Conservation (phyloP, 2,797 vertebrate genomes). For the Tenualosa thibaudeaui region DNA sequence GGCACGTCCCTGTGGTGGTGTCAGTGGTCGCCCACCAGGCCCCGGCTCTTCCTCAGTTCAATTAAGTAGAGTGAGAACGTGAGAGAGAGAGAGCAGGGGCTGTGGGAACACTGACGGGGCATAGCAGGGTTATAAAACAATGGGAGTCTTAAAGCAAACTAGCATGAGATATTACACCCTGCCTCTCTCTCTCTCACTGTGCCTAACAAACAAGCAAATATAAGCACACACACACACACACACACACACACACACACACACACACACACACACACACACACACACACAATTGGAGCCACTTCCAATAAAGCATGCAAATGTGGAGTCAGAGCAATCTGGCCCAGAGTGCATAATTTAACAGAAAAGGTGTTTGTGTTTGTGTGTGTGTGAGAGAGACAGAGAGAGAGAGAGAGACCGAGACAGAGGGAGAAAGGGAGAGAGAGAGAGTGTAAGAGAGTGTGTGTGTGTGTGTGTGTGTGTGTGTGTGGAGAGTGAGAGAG, state of each 20-base stretch:
- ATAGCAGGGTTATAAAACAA: not conserved
- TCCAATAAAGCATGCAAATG: conserved; percentile 84
- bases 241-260: conserved; percentile 32
- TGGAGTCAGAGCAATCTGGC: conserved; percentile 76
- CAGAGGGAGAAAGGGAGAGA: conserved; percentile 63
- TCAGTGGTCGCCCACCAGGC: not conserved
- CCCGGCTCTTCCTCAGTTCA: conserved; percentile 7
- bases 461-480: too few species aligned
- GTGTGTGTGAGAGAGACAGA: not conserved
- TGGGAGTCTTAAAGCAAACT: not conserved
- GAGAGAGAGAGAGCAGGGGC: not conserved
- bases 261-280: conserved; percentile 29
- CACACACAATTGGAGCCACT: conserved; percentile 43
- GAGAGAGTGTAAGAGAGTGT: too few species aligned
- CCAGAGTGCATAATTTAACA: conserved; percentile 92
- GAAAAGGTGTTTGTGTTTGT: conserved; percentile 82
- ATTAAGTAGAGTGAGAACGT: conserved; percentile 15
- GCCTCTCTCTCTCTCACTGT: not conserved
- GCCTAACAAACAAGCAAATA: conserved; percentile 8
- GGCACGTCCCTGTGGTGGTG: not conserved
- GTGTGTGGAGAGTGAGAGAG: not conserved
- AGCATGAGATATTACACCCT: not conserved
- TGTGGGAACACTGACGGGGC: not conserved
- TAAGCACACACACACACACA: conserved; percentile 39
- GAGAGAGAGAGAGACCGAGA: not conserved